phyloP scores from a whole-genome alignment of 2,888 invertebrate species.

The Drosophila recens region DNA sequence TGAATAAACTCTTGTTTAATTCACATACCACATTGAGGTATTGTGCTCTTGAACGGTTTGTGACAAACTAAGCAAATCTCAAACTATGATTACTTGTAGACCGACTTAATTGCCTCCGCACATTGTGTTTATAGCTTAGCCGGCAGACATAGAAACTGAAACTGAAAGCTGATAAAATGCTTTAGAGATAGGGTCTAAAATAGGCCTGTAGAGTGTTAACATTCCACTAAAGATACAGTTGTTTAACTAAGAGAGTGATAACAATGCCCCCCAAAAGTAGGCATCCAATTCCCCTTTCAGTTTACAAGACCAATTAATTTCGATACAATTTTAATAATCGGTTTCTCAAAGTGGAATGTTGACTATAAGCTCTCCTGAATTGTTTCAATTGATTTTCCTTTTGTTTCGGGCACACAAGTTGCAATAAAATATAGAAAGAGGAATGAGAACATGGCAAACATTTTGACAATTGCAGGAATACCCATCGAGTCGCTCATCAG shows the following conservation, averaged over 20 bases:
- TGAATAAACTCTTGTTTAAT: background rate
- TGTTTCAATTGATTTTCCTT: conserved; percentile 74
- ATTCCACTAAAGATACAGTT: background rate
- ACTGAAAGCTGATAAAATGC: conserved; percentile 8
- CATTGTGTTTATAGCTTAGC: conserved; percentile 3
- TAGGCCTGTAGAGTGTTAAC: background rate
- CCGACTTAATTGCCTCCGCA: background rate
- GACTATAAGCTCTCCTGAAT: conserved; percentile 50
- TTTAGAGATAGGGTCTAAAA: background rate
- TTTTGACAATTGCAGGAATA: conserved; percentile 20
- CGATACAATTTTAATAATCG: background rate
- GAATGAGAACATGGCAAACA: background rate
- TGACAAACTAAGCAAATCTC: conserved; percentile 4
- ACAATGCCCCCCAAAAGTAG: background rate
- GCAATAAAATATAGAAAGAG: conserved; percentile 63
- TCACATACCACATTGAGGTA: background rate
- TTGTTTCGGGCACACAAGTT: conserved; percentile 78
- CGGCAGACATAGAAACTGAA: conserved; percentile 5
- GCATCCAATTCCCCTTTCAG: background rate
- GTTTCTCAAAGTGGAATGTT: background rate
- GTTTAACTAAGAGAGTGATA: background rate
- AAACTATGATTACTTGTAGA: background rate
- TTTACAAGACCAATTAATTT: background rate
- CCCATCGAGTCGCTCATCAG: background rate
- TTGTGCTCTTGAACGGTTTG: background rate